phyloP scores from a whole-genome alignment of 2,113 vertebrate genomes.

The Labrus mixtus region DNA sequence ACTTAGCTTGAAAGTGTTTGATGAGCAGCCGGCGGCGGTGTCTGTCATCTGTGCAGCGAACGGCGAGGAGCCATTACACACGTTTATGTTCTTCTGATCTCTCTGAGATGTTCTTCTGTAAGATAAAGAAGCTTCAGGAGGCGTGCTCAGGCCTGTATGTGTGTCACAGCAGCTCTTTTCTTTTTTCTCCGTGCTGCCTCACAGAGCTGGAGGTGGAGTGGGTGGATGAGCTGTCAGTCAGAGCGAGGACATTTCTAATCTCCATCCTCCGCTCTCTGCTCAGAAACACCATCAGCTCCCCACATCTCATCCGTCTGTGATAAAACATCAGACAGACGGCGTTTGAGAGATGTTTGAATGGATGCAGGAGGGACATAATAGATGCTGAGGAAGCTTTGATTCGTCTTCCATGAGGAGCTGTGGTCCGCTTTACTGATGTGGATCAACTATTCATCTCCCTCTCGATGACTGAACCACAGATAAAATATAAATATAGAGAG shows the following conservation, averaged over 20 bases:
- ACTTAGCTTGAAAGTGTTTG: constrained; percentile 54
- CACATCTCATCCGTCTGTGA: constrained; percentile 17
- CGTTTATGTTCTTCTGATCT: constrained; percentile 53
- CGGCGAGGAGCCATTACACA: constrained; percentile 42
- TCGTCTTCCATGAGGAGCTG: constrained; percentile 25
- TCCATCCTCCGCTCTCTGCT: constrained; percentile 40
- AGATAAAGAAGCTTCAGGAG: constrained; percentile 40
- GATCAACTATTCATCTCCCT: constrained; percentile 15
- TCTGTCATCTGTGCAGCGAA: constrained; percentile 39
- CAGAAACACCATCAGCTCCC: constrained; percentile 30
- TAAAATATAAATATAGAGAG: too few relatives aligned
- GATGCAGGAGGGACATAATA: constrained; percentile 15
- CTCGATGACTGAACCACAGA: constrained; percentile 11
- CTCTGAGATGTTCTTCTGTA: constrained; percentile 35
- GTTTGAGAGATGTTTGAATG: constrained; percentile 23
- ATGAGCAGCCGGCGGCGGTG: constrained; percentile 53
- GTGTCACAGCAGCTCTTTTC: constrained; percentile 34
- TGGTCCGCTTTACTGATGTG: constrained; percentile 1
- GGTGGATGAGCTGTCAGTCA: constrained; percentile 67
- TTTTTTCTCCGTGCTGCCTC: constrained; percentile 53
- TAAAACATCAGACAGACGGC: constrained; percentile 38
- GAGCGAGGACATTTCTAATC: constrained; percentile 64
- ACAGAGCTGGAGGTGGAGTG: constrained; percentile 71
- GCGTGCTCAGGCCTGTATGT: constrained; percentile 23
- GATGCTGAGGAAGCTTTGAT: constrained; percentile 21